Percentiles rank a stretch among this genome's conserved stretches.
Conservation (phyloP, 2,797 vertebrate species). For the Calcarius lapponicus region DNA sequence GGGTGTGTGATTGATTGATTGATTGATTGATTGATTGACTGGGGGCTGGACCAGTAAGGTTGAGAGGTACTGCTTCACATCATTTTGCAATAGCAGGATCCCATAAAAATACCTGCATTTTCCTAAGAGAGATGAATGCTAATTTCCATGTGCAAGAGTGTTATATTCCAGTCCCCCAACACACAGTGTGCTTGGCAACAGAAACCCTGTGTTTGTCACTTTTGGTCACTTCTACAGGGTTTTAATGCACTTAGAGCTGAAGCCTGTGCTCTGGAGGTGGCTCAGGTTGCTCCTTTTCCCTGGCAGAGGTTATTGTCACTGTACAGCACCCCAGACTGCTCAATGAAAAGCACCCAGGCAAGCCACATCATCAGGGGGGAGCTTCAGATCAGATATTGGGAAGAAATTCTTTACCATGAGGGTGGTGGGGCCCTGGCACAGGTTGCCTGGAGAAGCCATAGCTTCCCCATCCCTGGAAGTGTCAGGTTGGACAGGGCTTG, state of each 20-base stretch:
- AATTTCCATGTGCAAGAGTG: neutral
- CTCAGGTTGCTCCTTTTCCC: neutral
- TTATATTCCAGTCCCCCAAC: neutral
- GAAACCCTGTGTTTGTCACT: neutral
- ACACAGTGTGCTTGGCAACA: fast-evolving
- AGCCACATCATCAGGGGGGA: no score
- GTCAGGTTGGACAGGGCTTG: fast-evolving
- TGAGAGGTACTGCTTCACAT: neutral
- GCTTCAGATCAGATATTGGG: neutral
- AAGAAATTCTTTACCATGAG: neutral
- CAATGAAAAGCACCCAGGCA: neutral
- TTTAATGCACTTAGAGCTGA: neutral
- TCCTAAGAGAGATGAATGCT: neutral
- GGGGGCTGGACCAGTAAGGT: neutral
- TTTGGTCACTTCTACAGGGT: neutral
- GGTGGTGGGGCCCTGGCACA: neutral
- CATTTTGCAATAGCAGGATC: neutral
- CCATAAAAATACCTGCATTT: neutral
- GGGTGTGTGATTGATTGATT: no score
- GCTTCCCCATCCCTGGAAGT: neutral
- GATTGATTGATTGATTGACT: neutral
- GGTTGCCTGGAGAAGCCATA: neutral
- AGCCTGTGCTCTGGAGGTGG: neutral
- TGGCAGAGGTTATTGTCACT: neutral
- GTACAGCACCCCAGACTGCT: neutral